Percentiles rank a stretch among this genome's conserved stretches.
phyloP scores from a whole-genome alignment of 2,888 invertebrate species.

The Latheticus oryzae region DNA sequence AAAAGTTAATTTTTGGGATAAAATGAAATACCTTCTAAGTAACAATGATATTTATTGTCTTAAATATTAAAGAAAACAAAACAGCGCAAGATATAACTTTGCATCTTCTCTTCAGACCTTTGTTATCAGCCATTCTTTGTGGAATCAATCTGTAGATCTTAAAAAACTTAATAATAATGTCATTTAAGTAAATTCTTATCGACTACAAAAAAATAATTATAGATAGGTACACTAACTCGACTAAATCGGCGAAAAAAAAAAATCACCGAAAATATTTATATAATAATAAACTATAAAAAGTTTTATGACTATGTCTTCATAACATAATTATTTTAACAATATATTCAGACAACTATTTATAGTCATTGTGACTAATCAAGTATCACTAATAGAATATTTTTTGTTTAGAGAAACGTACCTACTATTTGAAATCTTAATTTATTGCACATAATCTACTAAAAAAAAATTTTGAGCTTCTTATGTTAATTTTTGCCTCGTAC shows the following conservation, averaged over 20 bases:
- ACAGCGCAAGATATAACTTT: slow-evolving; percentile 49
- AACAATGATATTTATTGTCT: slow-evolving; percentile 58
- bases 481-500: slow-evolving; percentile 29
- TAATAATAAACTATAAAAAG: too few relatives aligned
- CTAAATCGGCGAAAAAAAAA: slow-evolving; percentile 44
- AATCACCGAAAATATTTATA: slow-evolving; percentile 41
- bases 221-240: slow-evolving; percentile 53
- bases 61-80: slow-evolving; percentile 56
- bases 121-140: slow-evolving; percentile 26
- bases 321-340: slow-evolving; percentile 46
- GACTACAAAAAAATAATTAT: slow-evolving; percentile 45
- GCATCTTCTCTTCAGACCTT: slow-evolving; percentile 32
- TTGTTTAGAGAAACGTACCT: slow-evolving; percentile 46
- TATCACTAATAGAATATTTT: slow-evolving; percentile 49
- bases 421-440: slow-evolving; percentile 44
- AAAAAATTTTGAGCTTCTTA: slow-evolving; percentile 50
- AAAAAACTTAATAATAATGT: slow-evolving; percentile 46
- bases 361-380: slow-evolving; percentile 50
- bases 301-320: slow-evolving; percentile 44
- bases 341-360: slow-evolving; percentile 47
- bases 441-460: slow-evolving; percentile 54
- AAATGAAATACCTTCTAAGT: slow-evolving; percentile 19
- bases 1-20: too few relatives aligned
- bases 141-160: slow-evolving; percentile 38
- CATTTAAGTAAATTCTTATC: slow-evolving; percentile 41